Evolutionary conservation across 2,797 vertebrate species (phyloP), one percentile per base, ranked within the genome.

Genomic region (Melanotaenia pygmaea): DNA sequence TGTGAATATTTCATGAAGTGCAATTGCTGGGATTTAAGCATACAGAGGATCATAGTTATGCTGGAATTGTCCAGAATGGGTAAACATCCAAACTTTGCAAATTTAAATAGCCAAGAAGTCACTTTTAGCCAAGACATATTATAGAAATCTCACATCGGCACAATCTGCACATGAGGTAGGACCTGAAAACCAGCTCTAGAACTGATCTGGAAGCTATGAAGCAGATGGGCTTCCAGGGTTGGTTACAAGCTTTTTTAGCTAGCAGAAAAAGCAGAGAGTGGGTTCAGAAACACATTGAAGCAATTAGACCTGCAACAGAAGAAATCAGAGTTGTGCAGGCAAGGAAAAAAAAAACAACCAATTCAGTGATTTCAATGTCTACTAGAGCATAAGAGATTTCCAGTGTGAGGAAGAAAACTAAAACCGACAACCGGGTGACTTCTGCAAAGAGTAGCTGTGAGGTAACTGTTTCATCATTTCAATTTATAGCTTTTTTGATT

Each of bases 381-480:
- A 65, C n/a, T 70, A 66, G 54, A 57, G 70, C 32, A 35, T 56
- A 9, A 10, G 35, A 64, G 30, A 65, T 73, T 62, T 51, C 62
- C 24, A 54, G 0, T 72, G 70, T 59, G 77, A 75, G 74, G 32
- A 75, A 66, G 58, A 1, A 18, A 70, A 73, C 24, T 10, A 40
- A 64, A 77, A 71, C 61, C 76, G 64, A 68, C 66, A 61, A 50
- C 63, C 35, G 45, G 32, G 65, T 73, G 79, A 43, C 59, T 56
- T 78, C 71, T 64, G 57, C 63, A 58, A 60, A 83, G 45, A 24
- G 70, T 72, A 71, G 57, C 51, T 72, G 67, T 75, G 79, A 81
- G 81, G 72, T 74, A 63, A 79, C 70, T 5, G 51, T 82, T 88
- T 84, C 84, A 88, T 87, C 80, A 86, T 76, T 84, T 32, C 63